Evolutionary conservation across 2,113 vertebrate genomes (phyloP), one percentile per base, ranked within the genome.

Genomic region (Prietella phreatophila): DNA sequence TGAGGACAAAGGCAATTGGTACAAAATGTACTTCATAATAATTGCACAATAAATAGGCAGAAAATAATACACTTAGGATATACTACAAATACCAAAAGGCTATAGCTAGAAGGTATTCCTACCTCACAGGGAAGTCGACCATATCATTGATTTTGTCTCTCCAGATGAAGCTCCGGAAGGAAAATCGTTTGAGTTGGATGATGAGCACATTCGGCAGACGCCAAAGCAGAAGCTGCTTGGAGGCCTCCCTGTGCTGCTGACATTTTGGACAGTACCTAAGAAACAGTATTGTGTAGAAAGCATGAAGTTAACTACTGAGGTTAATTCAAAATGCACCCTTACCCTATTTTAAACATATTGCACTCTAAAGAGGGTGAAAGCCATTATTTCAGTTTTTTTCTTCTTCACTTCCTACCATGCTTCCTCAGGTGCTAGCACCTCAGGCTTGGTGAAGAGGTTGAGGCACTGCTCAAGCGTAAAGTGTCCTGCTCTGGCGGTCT

Each of bases 71-170:
- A 4, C 17, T 84, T 53, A 63, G 10, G 17, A 25, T 30, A 27
- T 15, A 15, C 14, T n/a, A 67, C 9, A 14, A 25, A 55, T 5
- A 71, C 9, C 6, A 71, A 81, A 39, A 30, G 4, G 36, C 42
- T 14, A 71, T 17, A 78, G 27, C 2, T 42, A 50, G 19, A 39
- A 39, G 33, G 0, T 58, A 78, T 2, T 75, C 90, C 92, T 92
- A 99, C 98, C 98, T 96, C 91, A 99, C 97, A 0, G 98, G 98
- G 65, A 99, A 99, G 91, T 99, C 98, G 61, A 99, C 98, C 97
- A 99, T 97, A 93, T 99, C 98, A 0, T 99, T 99, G 92, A 99
- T 99, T 93, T 99, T 99, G 91, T 99, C 98, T 78, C 98, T 97
- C 98, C 98, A 99, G 90, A 99, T 99, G 93, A 99, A 99, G 90